Evolutionary conservation across 1,140 invertebrate genomes (phyloP).

Genomic region (Drosophila tristis): DNA sequence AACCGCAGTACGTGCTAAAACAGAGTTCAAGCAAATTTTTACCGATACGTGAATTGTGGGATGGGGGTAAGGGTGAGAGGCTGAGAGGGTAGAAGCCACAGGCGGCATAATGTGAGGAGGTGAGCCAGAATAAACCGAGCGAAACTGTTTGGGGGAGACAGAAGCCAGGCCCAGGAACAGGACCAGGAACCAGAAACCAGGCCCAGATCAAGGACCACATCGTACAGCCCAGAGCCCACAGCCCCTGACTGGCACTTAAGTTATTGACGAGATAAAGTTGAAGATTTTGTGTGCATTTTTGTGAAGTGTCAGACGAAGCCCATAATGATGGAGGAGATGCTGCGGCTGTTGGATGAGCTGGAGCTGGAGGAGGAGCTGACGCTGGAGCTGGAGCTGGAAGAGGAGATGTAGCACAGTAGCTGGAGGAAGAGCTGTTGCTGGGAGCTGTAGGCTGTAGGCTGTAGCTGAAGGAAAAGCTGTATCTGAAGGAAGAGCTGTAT

Average conservation of each 20-base stretch:
- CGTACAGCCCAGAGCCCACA: background rate
- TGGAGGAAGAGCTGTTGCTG: conserved; percentile 18
- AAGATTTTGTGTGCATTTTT: conserved; percentile 82
- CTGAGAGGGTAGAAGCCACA: conserved; percentile 31
- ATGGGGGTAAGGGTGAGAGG: background rate
- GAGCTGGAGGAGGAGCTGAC: conserved; percentile 6
- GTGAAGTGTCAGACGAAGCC: conserved; percentile 72
- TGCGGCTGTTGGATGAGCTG: conserved; percentile 15
- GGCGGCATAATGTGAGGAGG: conserved; percentile 14
- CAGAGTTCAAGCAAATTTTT: conserved; percentile 55
- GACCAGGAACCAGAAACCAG: conserved; percentile 2
- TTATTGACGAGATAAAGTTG: conserved; percentile 83
- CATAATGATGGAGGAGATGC: conserved; percentile 63
- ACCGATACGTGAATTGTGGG: conserved; percentile 60
- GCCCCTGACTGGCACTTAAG: conserved; percentile 57
- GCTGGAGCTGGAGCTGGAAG: conserved; percentile 5
- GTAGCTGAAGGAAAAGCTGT: background rate
- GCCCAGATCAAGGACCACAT: background rate
- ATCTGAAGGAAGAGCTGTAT: conserved; percentile 16
- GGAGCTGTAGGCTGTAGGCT: conserved; percentile 14
- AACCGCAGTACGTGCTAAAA: conserved; percentile 75
- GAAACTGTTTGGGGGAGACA: conserved; percentile 14
- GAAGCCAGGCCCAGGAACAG: background rate
- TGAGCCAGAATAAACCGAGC: conserved; percentile 24
- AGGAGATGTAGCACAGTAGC: background rate